Base-by-base conservation (phyloP, 2,888 invertebrate genomes). In the Brachyptera risi region DNA sequence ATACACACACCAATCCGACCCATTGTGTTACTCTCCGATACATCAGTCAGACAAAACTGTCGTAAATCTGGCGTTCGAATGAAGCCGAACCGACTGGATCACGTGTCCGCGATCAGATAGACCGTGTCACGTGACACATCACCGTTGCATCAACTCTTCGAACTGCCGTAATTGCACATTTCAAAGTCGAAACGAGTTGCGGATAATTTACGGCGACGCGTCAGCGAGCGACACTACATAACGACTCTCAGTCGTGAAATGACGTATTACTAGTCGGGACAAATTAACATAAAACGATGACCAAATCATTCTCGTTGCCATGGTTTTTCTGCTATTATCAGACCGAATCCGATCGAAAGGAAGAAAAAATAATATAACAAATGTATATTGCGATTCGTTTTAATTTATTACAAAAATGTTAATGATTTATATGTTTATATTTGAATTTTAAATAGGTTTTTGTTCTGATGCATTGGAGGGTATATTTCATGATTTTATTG, bases 131-230 rank as follows among this genome's bases (percentile, higher is more conserved):
- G 40, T 31, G 59, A 59, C 64, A 59, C 64, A 62, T 64, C 61
- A 62, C 61, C 62, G 62, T 62, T 57, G 58, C 61, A 60, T 64
- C 64, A 64, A 54, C 61, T 58, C 49, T 61, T 17, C 17, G 54
- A 37, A n/a, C 37, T 23, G n/a, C n/a, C n/a, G n/a, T n/a, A n/a
- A n/a, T n/a, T n/a, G n/a, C 54, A 54, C 61, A 58, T 61, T 61
- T 58, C 58, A 61, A 61, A 61, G 56, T 61, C 61, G 24, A 54
- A 54, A 54, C 54, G 35, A 40, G 61, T 61, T 61, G 50, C n/a
- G n/a, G n/a, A n/a, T n/a, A 58, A 61, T 61, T 61, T 61, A 61
- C 50, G 58, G 49, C 38, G 15, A 37, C 54, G 24, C 35, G 54
- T 54, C 54, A 54, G 35, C 54, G 23, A 23, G 5, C 31, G 54